Base-by-base conservation (phyloP, 2,888 invertebrate species). In the Stenotaenia linearis region DNA sequence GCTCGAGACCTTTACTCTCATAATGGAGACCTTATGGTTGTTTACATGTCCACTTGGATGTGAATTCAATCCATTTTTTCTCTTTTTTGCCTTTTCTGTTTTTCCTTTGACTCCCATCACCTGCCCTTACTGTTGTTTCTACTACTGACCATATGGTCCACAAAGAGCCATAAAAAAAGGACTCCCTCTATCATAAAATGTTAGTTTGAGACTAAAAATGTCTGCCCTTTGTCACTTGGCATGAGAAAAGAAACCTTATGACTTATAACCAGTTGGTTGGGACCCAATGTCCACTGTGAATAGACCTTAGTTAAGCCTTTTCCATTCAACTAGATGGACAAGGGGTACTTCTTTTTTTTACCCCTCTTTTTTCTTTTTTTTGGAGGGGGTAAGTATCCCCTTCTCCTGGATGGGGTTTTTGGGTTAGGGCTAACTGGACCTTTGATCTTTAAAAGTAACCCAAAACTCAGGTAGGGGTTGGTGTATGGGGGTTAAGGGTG, bases 151-250 rank as follows among this genome's bases (percentile, higher is more conserved):
- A 61, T 61, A 61, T 61, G 61, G 61, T 61, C 61, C 61, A 61
- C 61, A 61, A 61, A 61, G 61, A 61, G 61, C 61, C 61, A 61
- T 61, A 61, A 61, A 61, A 56, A 61, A 61, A 61, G 61, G 45
- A 45, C 61, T 61, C 61, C 61, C 61, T 61, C 61, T 61, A 61
- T 61, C 61, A 61, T 61, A 61, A 61, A 61, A 61, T 61, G 61
- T 61, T 61, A 61, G 61, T 61, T 61, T 61, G 61, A 61, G 61
- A 61, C 61, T 61, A 61, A 61, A 61, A 61, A 61, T 61, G 61
- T 23, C 61, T 28, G 61, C 28, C 61, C 28, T 61, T 61, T 61
- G 61, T 61, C 10, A 61, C 25, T 61, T 61, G 61, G 61, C 61
- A 61, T 61, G 61, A 61, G 61, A 61, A 61, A 61, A 61, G 61